Conservation (phyloP, 2,888 invertebrate genomes). For the Lymantria dispar region DNA sequence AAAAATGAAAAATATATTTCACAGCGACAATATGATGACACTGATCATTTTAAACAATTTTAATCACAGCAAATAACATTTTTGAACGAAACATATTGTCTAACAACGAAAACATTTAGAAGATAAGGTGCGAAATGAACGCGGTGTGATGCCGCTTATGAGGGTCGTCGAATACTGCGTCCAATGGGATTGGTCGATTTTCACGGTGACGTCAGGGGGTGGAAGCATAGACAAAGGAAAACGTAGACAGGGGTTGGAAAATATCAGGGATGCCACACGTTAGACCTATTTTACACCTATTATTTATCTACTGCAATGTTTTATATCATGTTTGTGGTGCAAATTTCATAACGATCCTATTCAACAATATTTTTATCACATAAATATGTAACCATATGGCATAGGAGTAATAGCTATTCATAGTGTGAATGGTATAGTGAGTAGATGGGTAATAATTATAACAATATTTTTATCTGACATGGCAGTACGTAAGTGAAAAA, state of each 20-base stretch:
- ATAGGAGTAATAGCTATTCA: no score
- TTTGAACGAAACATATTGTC: constrained; percentile 61
- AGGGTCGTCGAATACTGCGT: constrained; percentile 75
- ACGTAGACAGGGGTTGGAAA: constrained; percentile 53
- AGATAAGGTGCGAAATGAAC: constrained; percentile 59
- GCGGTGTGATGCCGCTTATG: constrained; percentile 60
- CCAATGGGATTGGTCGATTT: constrained; percentile 84
- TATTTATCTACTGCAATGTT: no score
- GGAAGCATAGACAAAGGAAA: constrained; percentile 74
- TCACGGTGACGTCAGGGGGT: constrained; percentile 83
- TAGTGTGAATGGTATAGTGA: no score
- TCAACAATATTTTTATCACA: no score
- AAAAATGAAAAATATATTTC: constrained; percentile 62
- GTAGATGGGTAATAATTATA: no score
- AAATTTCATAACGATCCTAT: no score
- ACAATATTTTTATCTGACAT: no score
- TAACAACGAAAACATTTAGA: constrained; percentile 74
- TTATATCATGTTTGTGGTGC: no score
- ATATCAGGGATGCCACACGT: constrained; percentile 18
- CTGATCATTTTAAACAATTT: constrained; percentile 67
- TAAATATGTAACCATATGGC: no score
- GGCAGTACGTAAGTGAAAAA: no score
- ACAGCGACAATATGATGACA: constrained; percentile 47
- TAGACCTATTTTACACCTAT: neutral
- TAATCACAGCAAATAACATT: constrained; percentile 61